Evolutionary conservation across 1,140 invertebrate species (phyloP).

Genomic region (Glossosoma conforme): DNA sequence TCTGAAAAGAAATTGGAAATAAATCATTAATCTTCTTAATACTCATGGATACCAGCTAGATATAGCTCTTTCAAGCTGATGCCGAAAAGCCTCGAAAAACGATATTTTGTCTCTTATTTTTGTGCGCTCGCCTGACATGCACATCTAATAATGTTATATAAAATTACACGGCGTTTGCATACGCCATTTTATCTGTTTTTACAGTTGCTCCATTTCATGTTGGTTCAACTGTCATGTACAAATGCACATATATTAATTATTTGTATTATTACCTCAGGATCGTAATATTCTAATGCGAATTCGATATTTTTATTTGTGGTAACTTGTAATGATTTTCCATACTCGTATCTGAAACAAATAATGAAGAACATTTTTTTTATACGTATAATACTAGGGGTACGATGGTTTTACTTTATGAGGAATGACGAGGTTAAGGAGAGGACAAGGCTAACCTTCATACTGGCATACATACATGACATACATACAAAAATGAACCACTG

Average conservation of each 20-base stretch:
- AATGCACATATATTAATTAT: background rate
- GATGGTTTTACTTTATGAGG: no score
- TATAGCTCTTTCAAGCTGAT: background rate
- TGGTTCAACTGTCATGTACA: background rate
- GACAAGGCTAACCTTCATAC: no score
- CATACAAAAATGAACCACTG: no score
- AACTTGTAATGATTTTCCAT: slow-evolving; percentile 6
- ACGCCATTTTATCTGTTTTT: background rate
- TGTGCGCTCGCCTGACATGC: background rate
- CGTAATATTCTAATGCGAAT: slow-evolving; percentile 25
- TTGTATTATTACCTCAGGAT: slow-evolving; percentile 7
- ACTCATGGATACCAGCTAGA: background rate
- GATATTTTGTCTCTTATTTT: background rate
- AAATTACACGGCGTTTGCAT: background rate
- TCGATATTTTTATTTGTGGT: slow-evolving; percentile 22
- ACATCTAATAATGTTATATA: background rate
- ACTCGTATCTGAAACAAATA: slow-evolving; percentile 19
- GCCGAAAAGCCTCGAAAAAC: background rate
- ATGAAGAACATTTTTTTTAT: no score
- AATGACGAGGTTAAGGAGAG: no score
- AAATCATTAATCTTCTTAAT: background rate
- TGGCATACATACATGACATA: no score
- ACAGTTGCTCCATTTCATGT: background rate
- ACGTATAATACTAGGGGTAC: no score
- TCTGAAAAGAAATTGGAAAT: background rate